phyloP scores from a whole-genome alignment of 2,888 invertebrate genomes.

The Heliconius charithonia region DNA sequence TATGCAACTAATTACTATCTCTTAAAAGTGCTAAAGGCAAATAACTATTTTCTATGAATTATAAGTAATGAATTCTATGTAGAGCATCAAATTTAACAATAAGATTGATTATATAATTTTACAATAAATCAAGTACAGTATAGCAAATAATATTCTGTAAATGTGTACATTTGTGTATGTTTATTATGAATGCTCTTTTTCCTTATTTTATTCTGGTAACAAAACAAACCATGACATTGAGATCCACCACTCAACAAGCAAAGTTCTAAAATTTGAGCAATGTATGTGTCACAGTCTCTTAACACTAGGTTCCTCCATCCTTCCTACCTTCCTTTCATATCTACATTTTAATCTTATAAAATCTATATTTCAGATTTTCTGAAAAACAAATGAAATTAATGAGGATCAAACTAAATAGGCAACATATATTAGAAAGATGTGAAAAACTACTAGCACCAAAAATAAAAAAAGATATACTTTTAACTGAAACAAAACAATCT shows the following conservation, averaged over 20 bases:
- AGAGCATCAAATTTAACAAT: background rate
- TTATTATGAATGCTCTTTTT: too few species aligned
- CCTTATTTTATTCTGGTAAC: too few species aligned
- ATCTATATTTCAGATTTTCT: constrained; percentile 80
- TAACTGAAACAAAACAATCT: constrained; percentile 73
- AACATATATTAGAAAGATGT: constrained; percentile 83
- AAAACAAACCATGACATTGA: too few species aligned
- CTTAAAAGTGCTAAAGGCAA: background rate
- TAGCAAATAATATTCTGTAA: too few species aligned
- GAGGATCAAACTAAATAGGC: constrained; percentile 83
- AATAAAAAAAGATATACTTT: constrained; percentile 69
- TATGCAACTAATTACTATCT: background rate
- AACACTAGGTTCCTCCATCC: too few species aligned
- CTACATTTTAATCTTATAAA: background rate
- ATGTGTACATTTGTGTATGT: too few species aligned
- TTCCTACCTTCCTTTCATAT: background rate
- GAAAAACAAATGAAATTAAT: constrained; percentile 86
- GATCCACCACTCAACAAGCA: too few species aligned
- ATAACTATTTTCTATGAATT: background rate
- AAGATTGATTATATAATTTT: background rate
- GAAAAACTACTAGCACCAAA: constrained; percentile 70
- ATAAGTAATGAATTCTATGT: background rate
- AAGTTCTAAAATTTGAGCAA: too few species aligned
- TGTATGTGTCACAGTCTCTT: too few species aligned
- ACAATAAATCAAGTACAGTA: too few species aligned